phyloP scores from a whole-genome alignment of 2,113 vertebrate species.

The Nannobrachium achirus region DNA sequence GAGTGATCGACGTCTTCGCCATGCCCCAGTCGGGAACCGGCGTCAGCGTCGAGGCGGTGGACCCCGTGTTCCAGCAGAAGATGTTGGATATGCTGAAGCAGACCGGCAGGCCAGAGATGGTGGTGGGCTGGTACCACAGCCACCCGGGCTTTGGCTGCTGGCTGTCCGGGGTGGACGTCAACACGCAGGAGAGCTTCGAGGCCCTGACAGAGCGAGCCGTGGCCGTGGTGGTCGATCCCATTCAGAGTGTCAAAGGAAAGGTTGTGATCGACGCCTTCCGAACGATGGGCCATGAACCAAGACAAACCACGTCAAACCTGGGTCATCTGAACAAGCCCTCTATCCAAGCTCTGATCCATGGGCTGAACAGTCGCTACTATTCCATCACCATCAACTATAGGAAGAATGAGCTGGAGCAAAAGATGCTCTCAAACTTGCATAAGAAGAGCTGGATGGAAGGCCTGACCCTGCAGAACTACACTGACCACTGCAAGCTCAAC shows the following conservation, averaged over 20 bases:
- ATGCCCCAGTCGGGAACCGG: slow-evolving; percentile 99
- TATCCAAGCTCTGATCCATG: slow-evolving; percentile 98
- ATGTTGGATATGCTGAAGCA: slow-evolving; percentile 99
- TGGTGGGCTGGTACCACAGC: slow-evolving; percentile 99
- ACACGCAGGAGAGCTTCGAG: slow-evolving; percentile 99
- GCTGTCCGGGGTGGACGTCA: slow-evolving; percentile 98
- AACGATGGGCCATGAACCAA: slow-evolving; percentile 98
- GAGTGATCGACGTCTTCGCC: too few species aligned
- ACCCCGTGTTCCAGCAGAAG: slow-evolving; percentile 97
- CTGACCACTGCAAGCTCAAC: slow-evolving; percentile 98
- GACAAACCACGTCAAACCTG: slow-evolving; percentile 99
- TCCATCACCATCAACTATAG: slow-evolving; percentile 99
- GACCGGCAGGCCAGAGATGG: too few species aligned
- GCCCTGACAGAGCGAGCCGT: slow-evolving; percentile 96
- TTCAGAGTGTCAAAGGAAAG: slow-evolving; percentile 99
- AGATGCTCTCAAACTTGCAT: slow-evolving; percentile 98
- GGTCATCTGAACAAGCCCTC: too few species aligned
- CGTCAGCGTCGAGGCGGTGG: slow-evolving; percentile 96
- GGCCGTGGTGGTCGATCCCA: slow-evolving; percentile 97
- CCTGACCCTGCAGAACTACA: slow-evolving; percentile 99
- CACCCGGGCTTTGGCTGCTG: slow-evolving; percentile 98
- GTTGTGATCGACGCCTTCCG: slow-evolving; percentile 99
- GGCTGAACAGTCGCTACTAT: slow-evolving; percentile 98
- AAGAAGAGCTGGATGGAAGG: too few species aligned
- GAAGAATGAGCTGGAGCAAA: slow-evolving; percentile 99